Evolutionary conservation across 2,888 invertebrate genomes (phyloP), one percentile per base, ranked within the genome.

Genomic region (Tipula vernalis): DNA sequence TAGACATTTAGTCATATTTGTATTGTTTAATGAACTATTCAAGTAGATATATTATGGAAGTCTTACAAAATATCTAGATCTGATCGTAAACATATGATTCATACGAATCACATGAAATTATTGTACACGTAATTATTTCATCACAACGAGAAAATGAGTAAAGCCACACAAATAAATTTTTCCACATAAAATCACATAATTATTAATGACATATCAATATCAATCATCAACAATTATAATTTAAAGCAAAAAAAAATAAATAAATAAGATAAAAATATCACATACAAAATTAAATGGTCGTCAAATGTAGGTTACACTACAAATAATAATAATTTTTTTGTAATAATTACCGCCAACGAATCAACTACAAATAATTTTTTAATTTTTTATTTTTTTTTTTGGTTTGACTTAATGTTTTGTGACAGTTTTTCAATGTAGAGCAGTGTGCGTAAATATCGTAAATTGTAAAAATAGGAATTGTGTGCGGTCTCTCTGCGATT

Each of bases 201-300:
- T 71, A 71, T 71, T 71, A 71, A 71, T 71, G 71, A 71, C 71
- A 71, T 71, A 71, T 71, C 71, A 71, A 71, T 71, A 71, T 71
- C 71, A 71, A 71, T 71, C 71, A 71, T 28, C 71, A 71, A 71
- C 71, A 71, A 71, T 71, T 71, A 71, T 71, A 71, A 51, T 5
- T 71, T n/a, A 4, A 15, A 71, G 10, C 18, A 28, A 71, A 71
- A 10, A 71, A 71, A 28, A 28, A 71, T 71, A 71, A 71, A 71
- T 71, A 71, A 71, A 71, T 71, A 71, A 71, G 71, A 71, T 71
- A 71, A 71, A 71, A 71, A 71, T 71, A 71, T 71, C 71, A 71
- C 71, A 71, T 71, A 71, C 15, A 57, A 44, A 44, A 10, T n/a
- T 71, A 71, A 71, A 71, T 71, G 28, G 71, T 71, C 71, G 71